Base-by-base conservation (phyloP, 2,888 invertebrate genomes). In the Ganaspis brasiliensis region DNA sequence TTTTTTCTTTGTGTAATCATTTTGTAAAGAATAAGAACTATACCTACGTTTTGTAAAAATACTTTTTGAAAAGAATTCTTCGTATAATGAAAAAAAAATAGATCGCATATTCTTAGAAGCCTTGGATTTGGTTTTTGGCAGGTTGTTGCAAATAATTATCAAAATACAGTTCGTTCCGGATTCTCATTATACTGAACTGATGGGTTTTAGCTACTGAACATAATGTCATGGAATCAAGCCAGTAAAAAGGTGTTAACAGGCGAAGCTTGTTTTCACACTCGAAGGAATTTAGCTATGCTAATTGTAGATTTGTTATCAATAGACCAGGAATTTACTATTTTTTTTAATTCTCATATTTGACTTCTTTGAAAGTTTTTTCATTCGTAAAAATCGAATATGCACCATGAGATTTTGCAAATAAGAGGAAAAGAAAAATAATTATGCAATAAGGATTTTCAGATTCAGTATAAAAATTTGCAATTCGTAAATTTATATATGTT, bases 201-300 rank as follows among this genome's bases (percentile, higher is more conserved):
- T 63, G 40, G 40, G 10, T 40, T 37, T 40, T 16, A 40, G 40
- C 21, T 45, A 40, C 63, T 3, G 52, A 52, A 72, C 35, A 55
- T 72, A 72, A 56, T 55, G 24, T 24, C 21, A 61, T 49, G 45
- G 73, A 73, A 49, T 49, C 59, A 61, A 49, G 31, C 49, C 73
- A 73, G 49, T 63, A 63, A 26, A 49, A 26, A 61, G 73, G 73
- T 73, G 73, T 73, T 73, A 73, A 73, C 35, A 63, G 63, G 63
- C 35, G 19, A 52, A 61, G 16, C 12, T n/a, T 61, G 63, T 61
- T 73, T 73, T 31, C 61, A 31, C 49, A 52, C 19, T 63, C 52
- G 16, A n/a, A 21, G 35, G 73, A 73, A 63, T 73, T 61, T 61
- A 19, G 24, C 8, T 73, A 21, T 63, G 31, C 73, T 73, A 73